Base-by-base conservation (phyloP, 2,797 vertebrate genomes). In the Lycodopsis pacificus region DNA sequence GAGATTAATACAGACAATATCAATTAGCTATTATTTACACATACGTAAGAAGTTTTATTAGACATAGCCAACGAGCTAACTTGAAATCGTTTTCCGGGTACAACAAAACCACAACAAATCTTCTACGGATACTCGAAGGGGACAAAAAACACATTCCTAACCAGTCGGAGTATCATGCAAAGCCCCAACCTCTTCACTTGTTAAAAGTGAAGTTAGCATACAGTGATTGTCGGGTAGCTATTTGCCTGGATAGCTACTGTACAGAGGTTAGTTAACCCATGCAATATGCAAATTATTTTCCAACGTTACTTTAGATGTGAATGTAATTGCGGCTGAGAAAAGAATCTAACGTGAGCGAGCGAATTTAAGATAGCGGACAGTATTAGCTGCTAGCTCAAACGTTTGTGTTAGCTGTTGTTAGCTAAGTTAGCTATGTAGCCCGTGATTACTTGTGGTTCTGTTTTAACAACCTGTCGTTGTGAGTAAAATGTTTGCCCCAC, bases 81-180 rank as follows among this genome's bases (percentile, higher is more conserved):
- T 86, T 75, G 13, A 72, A 73, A 57, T 34, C 20, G 54, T 36
- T 77, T 92, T 89, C 82, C 86, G 78, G 76, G 1, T 80, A 80
- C 56, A 87, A 80, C 71, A 80, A 73, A 90, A 84, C 71, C 76
- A 90, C 88, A 93, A 94, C 89, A 93, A 92, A 90, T 86, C 82
- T 57, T 6, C 75, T 91, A 92, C 83, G 84, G 90, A 5, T 44
- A 11, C 1, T 0, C 81, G 27, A 12, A 34, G 82, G 76, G 86
- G 91, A 91, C 88, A 90, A 79, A 86, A 34, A 2, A 30, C 2
- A 19, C 17, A 34, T 7, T 34, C 7, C 7, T 7, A 34, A 34
- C 19, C n/a, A 30, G 34, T 10, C 13, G 34, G 3, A 38, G n/a
- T 22, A 46, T 34, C 32, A 34, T 34, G 32, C 42, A 63, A 69